Base-by-base conservation (phyloP, 1,140 invertebrate genomes). In the Musca vetustissima region DNA sequence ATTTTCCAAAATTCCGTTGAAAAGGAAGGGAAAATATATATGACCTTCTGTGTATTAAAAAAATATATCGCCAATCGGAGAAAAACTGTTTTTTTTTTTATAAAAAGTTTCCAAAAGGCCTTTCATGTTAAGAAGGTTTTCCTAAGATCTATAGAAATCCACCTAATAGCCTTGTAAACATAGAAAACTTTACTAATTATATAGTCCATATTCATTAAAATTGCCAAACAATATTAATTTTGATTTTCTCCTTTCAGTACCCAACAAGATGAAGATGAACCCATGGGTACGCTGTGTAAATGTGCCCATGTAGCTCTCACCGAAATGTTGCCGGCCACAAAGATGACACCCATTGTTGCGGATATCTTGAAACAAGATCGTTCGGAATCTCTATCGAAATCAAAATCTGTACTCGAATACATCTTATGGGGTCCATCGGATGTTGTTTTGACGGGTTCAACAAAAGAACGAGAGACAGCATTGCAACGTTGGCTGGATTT, bases 361-460 rank as follows among this genome's bases (percentile, higher is more conserved):
- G 88, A 90, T 73, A 80, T 93, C 11, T 78, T 93, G 17, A 85
- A 85, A 71, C 88, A 91, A 75, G 91, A 92, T 76, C 85, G 89
- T 24, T 89, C 91, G 0, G 87, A 90, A 28, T 91, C 90, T 2
- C 76, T 95, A 24, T 87, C 88, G 19, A 82, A 80, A 68, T 73
- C 77, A 19, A 94, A 94, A 81, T 88, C 91, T 0, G 86, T 94
- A 0, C 78, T 95, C 25, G 93, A 95, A 76, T 93, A 92, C 74
- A 91, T 91, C 69, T 83, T 96, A 2, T 96, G 93, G 92, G 93
- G 93, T 3, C 93, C 93, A 1, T 87, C 90, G 13, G 91, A 93
- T 74, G 88, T 90, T 1, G 87, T 87, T 0, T 83, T 92, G 13
- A 87, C 88, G 0, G 87, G 87, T 7, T 87, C 88, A 0, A 84